Conservation (phyloP, 2,888 invertebrate genomes). For the Galerucella calmariensis region DNA sequence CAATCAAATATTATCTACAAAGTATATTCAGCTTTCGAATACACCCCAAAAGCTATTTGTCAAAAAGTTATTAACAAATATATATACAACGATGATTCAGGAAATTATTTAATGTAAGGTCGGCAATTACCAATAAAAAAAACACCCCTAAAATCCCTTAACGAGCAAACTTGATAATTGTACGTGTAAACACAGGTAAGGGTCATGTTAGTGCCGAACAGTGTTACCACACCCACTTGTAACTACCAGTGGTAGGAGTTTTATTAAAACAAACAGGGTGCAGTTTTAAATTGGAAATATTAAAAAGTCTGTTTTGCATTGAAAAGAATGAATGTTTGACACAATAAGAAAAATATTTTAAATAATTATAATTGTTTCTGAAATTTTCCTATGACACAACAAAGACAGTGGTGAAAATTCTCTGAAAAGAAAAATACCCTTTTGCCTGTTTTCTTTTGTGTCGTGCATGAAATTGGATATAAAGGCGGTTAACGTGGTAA, state of each 20-base stretch:
- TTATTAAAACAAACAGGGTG: background rate
- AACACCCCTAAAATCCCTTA: constrained; percentile 21
- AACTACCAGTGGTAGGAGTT: constrained; percentile 41
- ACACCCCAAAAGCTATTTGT: constrained; percentile 14
- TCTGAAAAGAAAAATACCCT: background rate
- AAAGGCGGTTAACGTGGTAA: constrained; percentile 60
- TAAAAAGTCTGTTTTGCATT: background rate
- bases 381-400: too few relatives aligned
- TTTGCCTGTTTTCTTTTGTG: background rate
- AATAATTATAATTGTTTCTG: too few relatives aligned
- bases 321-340: too few relatives aligned
- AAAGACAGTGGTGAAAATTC: background rate
- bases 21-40: background rate
- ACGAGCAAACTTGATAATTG: constrained; percentile 19
- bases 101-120: constrained; percentile 12
- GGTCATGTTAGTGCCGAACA: constrained; percentile 18
- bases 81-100: constrained; percentile 11
- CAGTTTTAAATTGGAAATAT: background rate
- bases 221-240: constrained; percentile 47
- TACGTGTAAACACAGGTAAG: constrained; percentile 32
- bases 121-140: constrained; percentile 23
- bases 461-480: constrained; percentile 36
- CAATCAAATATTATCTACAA: background rate
- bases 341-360: too few relatives aligned
- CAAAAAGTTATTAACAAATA: constrained; percentile 14